phyloP scores from a whole-genome alignment of 2,888 invertebrate genomes.

The Spicauda simplicius region DNA sequence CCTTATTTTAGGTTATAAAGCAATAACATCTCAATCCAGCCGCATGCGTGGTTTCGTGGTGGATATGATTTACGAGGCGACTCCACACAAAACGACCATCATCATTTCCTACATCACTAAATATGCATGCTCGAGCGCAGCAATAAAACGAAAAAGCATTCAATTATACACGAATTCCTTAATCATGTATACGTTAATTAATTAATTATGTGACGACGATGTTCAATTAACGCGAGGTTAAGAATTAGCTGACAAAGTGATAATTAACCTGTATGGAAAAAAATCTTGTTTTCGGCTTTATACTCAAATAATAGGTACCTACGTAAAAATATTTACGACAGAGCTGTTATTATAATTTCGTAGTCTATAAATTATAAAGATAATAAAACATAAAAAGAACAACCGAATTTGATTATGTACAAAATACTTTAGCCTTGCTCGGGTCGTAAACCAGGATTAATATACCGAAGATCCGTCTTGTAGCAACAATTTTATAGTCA shows the following conservation, averaged over 20 bases:
- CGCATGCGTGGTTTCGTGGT: slow-evolving; percentile 58
- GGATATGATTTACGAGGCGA: slow-evolving; percentile 64
- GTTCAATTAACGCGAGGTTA: slow-evolving; percentile 72
- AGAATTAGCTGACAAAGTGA: slow-evolving; percentile 71
- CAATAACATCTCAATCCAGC: slow-evolving; percentile 63
- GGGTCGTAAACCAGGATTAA: slow-evolving; percentile 46
- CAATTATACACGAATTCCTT: slow-evolving; percentile 67
- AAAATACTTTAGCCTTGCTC: slow-evolving; percentile 55
- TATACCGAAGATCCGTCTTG: slow-evolving; percentile 35
- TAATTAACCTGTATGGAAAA: slow-evolving; percentile 65
- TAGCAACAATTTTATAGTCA: slow-evolving; percentile 12
- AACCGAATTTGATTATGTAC: slow-evolving; percentile 55
- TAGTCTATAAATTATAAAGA: slow-evolving; percentile 63
- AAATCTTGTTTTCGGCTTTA: slow-evolving; percentile 48
- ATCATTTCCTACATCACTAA: slow-evolving; percentile 62
- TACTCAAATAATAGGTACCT: slow-evolving; percentile 50
- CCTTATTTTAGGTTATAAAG: slow-evolving; percentile 72
- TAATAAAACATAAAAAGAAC: slow-evolving; percentile 61
- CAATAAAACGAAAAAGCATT: slow-evolving; percentile 67
- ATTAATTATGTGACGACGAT: slow-evolving; percentile 75
- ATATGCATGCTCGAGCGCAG: slow-evolving; percentile 64
- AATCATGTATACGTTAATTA: slow-evolving; percentile 74
- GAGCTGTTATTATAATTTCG: slow-evolving; percentile 53
- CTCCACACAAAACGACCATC: slow-evolving; percentile 44
- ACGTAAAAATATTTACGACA: slow-evolving; percentile 53